phyloP scores from a whole-genome alignment of 2,113 vertebrate species.

The Bufo bufo region DNA sequence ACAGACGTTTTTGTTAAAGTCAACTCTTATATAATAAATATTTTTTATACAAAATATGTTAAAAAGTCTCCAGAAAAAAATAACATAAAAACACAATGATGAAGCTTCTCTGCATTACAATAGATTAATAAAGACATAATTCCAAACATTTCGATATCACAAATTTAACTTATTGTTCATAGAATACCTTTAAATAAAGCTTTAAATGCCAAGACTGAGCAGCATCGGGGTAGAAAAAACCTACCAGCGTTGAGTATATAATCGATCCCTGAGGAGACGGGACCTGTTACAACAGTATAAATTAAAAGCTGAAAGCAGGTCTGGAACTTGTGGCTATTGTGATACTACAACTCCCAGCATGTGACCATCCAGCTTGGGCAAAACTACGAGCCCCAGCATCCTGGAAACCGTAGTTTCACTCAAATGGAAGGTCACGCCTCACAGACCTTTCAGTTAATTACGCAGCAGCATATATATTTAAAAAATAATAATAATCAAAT shows the following conservation, averaged over 20 bases:
- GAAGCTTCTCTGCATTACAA: neutral
- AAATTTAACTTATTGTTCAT: neutral
- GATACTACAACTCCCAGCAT: neutral
- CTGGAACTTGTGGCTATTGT: neutral
- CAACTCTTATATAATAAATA: neutral
- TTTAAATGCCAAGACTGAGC: neutral
- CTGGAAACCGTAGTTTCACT: neutral
- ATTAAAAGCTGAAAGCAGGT: neutral
- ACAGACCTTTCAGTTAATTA: neutral
- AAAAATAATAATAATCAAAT: neutral
- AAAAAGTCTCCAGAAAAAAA: neutral
- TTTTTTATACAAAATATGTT: neutral
- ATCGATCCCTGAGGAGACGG: neutral
- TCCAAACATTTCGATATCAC: neutral
- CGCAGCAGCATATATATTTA: neutral
- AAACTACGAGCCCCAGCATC: neutral
- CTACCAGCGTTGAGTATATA: neutral
- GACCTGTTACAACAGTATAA: neutral
- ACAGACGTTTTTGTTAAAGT: neutral
- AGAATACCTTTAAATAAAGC: neutral
- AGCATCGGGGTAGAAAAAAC: neutral
- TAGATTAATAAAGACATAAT: neutral
- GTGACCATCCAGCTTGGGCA: neutral
- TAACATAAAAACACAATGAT: neutral
- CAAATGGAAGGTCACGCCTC: neutral